Conservation (phyloP, 2,797 vertebrate genomes). For the Tachyglossus aculeatus region DNA sequence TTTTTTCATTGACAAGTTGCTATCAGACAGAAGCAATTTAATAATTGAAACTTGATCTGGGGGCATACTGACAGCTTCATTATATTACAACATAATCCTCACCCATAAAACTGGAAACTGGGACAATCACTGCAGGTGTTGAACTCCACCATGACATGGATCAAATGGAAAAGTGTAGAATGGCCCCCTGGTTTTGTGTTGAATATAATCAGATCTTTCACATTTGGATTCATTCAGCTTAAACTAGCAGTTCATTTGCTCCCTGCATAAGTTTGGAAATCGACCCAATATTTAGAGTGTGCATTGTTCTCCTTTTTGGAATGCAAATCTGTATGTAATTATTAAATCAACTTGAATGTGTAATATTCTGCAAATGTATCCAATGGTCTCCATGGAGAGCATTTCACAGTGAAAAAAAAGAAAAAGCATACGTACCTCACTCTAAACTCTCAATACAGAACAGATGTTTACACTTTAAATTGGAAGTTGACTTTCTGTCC, state of each 20-base stretch:
- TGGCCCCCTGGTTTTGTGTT: neutral
- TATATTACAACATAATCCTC: neutral
- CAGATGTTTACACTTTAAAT: slow-evolving; percentile 49
- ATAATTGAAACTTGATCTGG: neutral
- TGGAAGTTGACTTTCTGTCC: slow-evolving; percentile 45
- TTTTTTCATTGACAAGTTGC: no score
- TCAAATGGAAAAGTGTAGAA: neutral
- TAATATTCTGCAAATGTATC: neutral
- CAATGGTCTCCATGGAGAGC: slow-evolving; percentile 36
- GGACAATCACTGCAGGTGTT: neutral
- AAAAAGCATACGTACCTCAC: neutral
- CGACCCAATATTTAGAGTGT: no score
- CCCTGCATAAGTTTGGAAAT: no score
- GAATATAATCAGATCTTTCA: no score
- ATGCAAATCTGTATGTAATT: neutral
- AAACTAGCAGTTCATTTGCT: no score
- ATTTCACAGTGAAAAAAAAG: neutral
- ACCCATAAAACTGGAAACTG: rapidly evolving
- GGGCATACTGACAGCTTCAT: neutral
- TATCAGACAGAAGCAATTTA: neutral
- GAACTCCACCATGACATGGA: neutral
- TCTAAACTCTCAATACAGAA: slow-evolving; percentile 28
- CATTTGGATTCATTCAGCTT: no score
- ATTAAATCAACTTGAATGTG: neutral
- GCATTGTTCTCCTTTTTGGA: neutral